Evolutionary conservation across 2,797 vertebrate species (phyloP), one percentile per base, ranked within the genome.

Genomic region (Echiichthys vipera): DNA sequence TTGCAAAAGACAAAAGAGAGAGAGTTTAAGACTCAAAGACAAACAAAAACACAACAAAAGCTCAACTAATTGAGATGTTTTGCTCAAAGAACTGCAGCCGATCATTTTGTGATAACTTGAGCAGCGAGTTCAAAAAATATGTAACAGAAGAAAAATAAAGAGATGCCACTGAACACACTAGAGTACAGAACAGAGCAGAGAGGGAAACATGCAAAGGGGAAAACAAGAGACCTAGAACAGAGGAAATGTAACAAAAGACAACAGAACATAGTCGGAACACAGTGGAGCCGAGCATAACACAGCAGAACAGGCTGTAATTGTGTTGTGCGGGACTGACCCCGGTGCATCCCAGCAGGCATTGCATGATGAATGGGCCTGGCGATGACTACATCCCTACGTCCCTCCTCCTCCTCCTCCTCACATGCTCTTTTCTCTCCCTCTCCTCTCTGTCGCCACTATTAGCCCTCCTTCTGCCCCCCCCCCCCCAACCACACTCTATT

Each of bases 241-340:
- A 88, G 75, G 57, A 56, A 88, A 82, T 62, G 71, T 71, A 86
- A 92, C 88, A 92, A 89, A 91, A 89, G 86, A 86, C 84, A 89
- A 84, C 77, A 81, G 90, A 90, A 88, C 84, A 77, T 24, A 88
- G 88, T 84, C 84, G 39, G 90, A 92, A 88, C 88, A 86, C 79
- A 87, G 88, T 15, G 65, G 80, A 86, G 86, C 85, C 59, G 64
- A 81, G 81, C 88, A 91, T 89, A 89, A 90, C 88, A 77, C 87
- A 90, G 72, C 85, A 90, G 90, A 91, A 92, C 91, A 92, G 89
- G 88, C 93, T 89, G 92, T 92, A 91, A 93, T 92, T 93, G 91
- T 92, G 90, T 92, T 93, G 92, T 92, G 91, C 79, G 24, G 85
- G 89, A 89, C 91, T 92, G 89, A 93, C 92, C 93, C 91, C 84